Conservation (phyloP, 1,140 invertebrate genomes). For the Drosophila mayri region DNA sequence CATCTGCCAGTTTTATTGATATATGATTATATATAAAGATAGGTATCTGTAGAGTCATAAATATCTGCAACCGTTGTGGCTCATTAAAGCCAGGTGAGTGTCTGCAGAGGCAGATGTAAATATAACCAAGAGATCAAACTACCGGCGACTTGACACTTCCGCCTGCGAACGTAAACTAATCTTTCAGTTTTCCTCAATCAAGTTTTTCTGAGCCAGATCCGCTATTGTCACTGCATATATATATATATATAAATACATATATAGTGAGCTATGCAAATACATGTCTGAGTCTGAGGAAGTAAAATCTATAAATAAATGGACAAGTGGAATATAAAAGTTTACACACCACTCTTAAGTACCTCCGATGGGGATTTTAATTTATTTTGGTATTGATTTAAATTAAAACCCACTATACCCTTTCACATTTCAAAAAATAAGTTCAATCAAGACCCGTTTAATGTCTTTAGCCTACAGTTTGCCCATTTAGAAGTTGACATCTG, state of each 20-base stretch:
- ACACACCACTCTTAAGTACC: conserved; percentile 1
- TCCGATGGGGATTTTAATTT: background rate
- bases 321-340: conserved; percentile 9
- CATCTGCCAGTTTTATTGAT: background rate
- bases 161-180: conserved; percentile 19
- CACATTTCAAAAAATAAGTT: background rate
- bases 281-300: conserved; percentile 9
- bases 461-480: background rate
- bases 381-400: background rate
- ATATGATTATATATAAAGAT: background rate
- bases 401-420: background rate
- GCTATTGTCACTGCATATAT: conserved; percentile 7
- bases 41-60: background rate
- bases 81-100: conserved; percentile 1
- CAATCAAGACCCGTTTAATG: no score
- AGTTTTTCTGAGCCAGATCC: conserved; percentile 18
- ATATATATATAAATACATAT: background rate
- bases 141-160: conserved; percentile 21
- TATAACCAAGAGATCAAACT: conserved; percentile 15
- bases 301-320: conserved; percentile 13
- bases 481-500: background rate
- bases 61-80: conserved; percentile 1
- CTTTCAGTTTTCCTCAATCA: conserved; percentile 30
- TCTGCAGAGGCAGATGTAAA: conserved; percentile 15
- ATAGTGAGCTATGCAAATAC: conserved; percentile 6